Evolutionary conservation across 2,797 vertebrate species (phyloP).

Genomic region (Enteromius fasciolatus): DNA sequence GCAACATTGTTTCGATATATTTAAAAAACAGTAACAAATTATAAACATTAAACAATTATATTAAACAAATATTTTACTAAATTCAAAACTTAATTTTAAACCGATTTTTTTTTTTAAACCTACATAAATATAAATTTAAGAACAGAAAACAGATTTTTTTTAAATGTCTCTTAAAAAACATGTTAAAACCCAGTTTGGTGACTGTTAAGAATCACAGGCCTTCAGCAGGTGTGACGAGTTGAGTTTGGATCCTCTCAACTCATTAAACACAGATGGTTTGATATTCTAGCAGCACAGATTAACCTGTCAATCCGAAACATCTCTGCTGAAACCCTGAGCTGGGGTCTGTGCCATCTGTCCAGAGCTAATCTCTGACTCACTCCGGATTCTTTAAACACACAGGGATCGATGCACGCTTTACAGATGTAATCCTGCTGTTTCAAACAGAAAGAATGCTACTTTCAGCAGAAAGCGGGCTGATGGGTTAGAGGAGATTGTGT

Average conservation of each 20-base stretch:
- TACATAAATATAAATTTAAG: no score
- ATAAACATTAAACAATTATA: no score
- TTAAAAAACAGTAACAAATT: no score
- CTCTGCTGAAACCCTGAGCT: neutral
- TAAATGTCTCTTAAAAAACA: neutral
- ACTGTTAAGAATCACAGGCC: neutral
- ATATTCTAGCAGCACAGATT: conserved; percentile 28
- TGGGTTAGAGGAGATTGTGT: conserved; percentile 62
- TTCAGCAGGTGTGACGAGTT: conserved; percentile 5
- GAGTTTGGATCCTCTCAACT: neutral
- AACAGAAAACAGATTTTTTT: neutral
- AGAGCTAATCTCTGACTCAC: conserved; percentile 28
- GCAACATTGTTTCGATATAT: neutral
- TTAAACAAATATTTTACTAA: neutral
- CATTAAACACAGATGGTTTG: conserved; percentile 39
- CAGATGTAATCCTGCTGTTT: conserved; percentile 68
- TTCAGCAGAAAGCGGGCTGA: conserved; percentile 71
- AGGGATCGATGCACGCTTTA: conserved; percentile 61
- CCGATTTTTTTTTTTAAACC: no score
- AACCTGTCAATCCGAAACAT: conserved; percentile 14
- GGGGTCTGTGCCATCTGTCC: neutral
- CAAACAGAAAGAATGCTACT: conserved; percentile 70
- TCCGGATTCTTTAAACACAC: conserved; percentile 68
- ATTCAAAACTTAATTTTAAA: neutral
- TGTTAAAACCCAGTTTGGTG: neutral